Percentiles rank a stretch among this genome's conserved stretches.
Evolutionary conservation across 2,797 vertebrate genomes (phyloP).

Genomic region (Toxotes lorentzi): DNA sequence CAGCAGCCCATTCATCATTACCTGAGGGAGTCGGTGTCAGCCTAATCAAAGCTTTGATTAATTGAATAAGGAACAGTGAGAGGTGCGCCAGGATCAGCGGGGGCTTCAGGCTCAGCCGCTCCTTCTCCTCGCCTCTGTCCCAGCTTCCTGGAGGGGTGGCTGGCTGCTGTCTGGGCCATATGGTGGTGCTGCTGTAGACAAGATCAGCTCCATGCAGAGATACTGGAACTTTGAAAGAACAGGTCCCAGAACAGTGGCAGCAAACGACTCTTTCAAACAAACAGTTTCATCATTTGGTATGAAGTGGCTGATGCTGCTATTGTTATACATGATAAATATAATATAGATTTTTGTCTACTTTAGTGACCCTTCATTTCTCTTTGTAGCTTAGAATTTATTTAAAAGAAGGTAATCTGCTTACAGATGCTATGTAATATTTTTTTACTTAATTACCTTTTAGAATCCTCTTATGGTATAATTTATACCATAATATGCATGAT

Average conservation of each 20-base stretch:
- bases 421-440: too few relatives aligned
- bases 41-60: conserved; percentile 65
- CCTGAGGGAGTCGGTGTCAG: conserved; percentile 48
- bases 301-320: background rate
- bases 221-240: background rate
- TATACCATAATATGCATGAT: too few relatives aligned
- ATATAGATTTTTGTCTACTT: too few relatives aligned
- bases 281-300: background rate
- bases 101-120: conserved; percentile 31
- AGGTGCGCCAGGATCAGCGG: conserved; percentile 51
- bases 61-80: conserved; percentile 62
- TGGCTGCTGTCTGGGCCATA: conserved; percentile 47
- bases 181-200: conserved; percentile 59
- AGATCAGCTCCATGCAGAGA: conserved; percentile 41
- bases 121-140: conserved; percentile 3
- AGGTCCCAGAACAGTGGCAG: background rate
- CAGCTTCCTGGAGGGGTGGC: conserved; percentile 17
- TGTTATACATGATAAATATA: too few relatives aligned
- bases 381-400: too few relatives aligned
- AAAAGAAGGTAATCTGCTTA: too few relatives aligned
- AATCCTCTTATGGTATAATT: too few relatives aligned
- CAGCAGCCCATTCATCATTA: conserved; percentile 50
- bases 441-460: too few relatives aligned
- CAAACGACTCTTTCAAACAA: too few relatives aligned
- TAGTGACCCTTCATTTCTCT: too few relatives aligned